Conservation (phyloP, 2,888 invertebrate genomes). For the Bombylius major region DNA sequence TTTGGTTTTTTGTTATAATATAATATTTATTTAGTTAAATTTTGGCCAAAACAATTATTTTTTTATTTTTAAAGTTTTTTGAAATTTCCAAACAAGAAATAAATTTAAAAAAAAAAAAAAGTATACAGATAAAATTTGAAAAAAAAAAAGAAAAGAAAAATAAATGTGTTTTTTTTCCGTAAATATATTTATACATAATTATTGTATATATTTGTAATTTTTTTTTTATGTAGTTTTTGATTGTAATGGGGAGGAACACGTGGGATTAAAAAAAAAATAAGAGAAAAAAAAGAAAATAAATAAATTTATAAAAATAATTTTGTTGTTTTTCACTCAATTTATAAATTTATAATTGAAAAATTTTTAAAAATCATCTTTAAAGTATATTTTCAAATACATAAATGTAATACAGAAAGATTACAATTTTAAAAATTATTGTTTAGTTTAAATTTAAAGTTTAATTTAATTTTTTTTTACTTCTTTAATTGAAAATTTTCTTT, state of each 20-base stretch:
- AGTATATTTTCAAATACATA: too few relatives aligned
- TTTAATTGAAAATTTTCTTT: too few relatives aligned
- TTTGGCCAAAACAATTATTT: background rate
- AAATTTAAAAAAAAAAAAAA: background rate
- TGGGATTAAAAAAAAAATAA: constrained; percentile 17
- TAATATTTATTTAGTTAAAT: background rate
- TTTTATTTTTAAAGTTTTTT: too few relatives aligned
- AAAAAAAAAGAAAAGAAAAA: too few relatives aligned
- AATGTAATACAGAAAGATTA: too few relatives aligned
- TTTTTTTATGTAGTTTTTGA: constrained; percentile 14
- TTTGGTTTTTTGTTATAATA: background rate
- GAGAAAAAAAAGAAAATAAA: constrained; percentile 13
- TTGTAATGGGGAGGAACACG: constrained; percentile 19
- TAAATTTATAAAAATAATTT: background rate
- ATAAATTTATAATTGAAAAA: too few relatives aligned
- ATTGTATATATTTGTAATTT: background rate
- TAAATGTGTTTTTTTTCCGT: background rate
- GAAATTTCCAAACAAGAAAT: too few relatives aligned
- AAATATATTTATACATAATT: background rate
- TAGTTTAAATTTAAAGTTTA: too few relatives aligned
- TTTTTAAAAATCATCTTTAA: too few relatives aligned
- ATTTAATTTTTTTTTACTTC: too few relatives aligned
- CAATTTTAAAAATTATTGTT: too few relatives aligned
- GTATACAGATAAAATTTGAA: background rate
- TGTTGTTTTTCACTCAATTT: too few relatives aligned